phyloP scores from a whole-genome alignment of 2,113 vertebrate species.

The Panthera leo region DNA sequence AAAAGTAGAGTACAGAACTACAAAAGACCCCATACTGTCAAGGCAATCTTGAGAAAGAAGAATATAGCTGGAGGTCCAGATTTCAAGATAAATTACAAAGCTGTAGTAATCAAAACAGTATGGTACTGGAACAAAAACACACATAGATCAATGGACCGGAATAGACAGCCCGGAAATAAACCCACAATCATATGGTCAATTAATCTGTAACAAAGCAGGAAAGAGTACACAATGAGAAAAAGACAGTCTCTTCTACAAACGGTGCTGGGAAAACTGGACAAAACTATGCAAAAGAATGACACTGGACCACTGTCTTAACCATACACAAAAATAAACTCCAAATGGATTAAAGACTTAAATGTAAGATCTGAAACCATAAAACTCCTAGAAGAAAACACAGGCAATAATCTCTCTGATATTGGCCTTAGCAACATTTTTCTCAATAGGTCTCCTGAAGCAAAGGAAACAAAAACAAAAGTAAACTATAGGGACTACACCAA shows the following conservation, averaged over 20 bases:
- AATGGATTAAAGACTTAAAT: neutral
- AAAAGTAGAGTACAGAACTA: neutral
- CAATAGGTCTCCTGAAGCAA: neutral
- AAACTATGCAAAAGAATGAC: neutral
- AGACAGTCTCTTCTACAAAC: neutral
- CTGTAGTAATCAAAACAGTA: neutral
- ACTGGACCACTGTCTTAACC: neutral
- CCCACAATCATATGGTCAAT: neutral
- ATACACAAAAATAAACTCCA: neutral
- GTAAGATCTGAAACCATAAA: neutral
- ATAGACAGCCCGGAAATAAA: neutral
- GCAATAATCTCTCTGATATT: neutral
- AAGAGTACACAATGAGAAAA: neutral
- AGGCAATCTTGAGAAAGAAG: neutral
- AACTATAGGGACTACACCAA: neutral
- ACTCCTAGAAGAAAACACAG: neutral
- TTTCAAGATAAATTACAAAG: neutral
- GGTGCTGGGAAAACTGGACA: neutral
- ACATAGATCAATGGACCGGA: neutral
- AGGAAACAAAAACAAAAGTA: neutral
- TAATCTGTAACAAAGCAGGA: neutral
- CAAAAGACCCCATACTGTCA: neutral
- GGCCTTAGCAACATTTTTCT: neutral
- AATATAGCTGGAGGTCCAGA: neutral
- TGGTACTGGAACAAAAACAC: neutral